phyloP scores from a whole-genome alignment of 2,888 invertebrate genomes.

The Diarsia brunnea region DNA sequence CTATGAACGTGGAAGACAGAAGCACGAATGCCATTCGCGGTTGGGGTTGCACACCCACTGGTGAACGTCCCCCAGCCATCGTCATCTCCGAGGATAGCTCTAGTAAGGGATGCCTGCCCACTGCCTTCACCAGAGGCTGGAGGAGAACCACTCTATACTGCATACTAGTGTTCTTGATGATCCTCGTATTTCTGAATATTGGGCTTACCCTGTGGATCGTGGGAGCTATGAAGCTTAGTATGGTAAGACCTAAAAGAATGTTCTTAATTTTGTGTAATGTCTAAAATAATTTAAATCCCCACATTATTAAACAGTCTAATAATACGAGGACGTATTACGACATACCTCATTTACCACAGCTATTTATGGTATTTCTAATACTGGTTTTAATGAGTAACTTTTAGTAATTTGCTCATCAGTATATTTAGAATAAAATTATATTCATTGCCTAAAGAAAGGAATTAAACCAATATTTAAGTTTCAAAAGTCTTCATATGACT shows the following conservation, averaged over 20 bases:
- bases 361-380: neutral
- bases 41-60: slow-evolving; percentile 87
- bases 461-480: neutral
- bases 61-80: slow-evolving; percentile 78
- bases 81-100: slow-evolving; percentile 66
- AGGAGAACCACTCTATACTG: slow-evolving; percentile 97
- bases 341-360: neutral
- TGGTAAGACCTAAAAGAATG: slow-evolving; percentile 92
- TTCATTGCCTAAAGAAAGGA: neutral
- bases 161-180: slow-evolving; percentile 95
- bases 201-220: slow-evolving; percentile 99
- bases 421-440: neutral
- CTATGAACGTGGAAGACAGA: slow-evolving; percentile 78
- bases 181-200: slow-evolving; percentile 97
- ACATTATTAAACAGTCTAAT: neutral
- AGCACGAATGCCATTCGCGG: slow-evolving; percentile 79
- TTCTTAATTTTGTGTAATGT: slow-evolving; percentile 3
- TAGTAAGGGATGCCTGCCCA: slow-evolving; percentile 76
- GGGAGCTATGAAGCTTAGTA: slow-evolving; percentile 97
- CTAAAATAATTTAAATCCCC: neutral
- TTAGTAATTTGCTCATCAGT: no score
- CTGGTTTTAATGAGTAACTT: neutral
- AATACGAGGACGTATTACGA: neutral
- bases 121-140: slow-evolving; percentile 93
- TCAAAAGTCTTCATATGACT: no score